phyloP scores from a whole-genome alignment of 2,113 vertebrate species.

The Marcusenius ussheri region DNA sequence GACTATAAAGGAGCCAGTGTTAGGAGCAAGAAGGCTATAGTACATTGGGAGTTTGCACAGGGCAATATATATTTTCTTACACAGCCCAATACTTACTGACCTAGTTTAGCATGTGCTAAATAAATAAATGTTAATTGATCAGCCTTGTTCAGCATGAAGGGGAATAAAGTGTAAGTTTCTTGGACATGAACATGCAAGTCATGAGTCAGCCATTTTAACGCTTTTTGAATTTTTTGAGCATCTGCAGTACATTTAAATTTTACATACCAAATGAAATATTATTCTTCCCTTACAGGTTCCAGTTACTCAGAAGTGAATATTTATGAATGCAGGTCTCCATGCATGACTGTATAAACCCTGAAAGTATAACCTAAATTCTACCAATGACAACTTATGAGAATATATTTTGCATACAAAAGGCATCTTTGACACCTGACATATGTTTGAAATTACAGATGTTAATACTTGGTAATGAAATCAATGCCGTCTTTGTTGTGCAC shows the following conservation, averaged over 20 bases:
- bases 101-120: not conserved
- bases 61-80: not conserved
- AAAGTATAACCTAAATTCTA: constrained; percentile 9
- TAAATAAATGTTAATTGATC: not conserved
- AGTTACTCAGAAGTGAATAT: constrained; percentile 8
- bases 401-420: not conserved
- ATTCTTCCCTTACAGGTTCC: not conserved
- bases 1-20: not conserved
- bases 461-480: constrained; percentile 18
- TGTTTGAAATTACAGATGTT: constrained; percentile 20
- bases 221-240: not conserved
- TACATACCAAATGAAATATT: not conserved
- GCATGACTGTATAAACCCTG: not conserved
- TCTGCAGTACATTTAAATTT: not conserved
- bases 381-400: not conserved
- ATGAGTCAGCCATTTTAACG: not conserved
- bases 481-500: constrained; percentile 14
- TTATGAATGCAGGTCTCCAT: not conserved
- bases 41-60: not conserved
- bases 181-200: not conserved
- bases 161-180: not conserved
- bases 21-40: not conserved
- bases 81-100: not conserved
- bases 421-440: not conserved
- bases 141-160: not conserved